Evolutionary conservation across 2,888 invertebrate genomes (phyloP), one percentile per base, ranked within the genome.

Genomic region (Eupithecia inturbata): DNA sequence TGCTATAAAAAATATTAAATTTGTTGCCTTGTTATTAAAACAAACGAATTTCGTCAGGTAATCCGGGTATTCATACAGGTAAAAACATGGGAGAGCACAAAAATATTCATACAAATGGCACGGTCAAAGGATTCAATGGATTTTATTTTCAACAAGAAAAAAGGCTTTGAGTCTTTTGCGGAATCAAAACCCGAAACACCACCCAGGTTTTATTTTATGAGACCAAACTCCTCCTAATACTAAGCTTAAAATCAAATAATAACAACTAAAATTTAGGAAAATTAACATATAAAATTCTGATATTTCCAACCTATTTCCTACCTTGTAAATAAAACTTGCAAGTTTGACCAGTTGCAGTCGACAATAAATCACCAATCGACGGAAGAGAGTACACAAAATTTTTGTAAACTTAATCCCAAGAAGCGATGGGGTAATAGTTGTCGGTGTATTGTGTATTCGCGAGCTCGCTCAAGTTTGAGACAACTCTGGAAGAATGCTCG

Each of bases 321-420:
- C 71, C 70, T 70, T 71, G 66, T 69, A 53, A 36, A 69, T 75
- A 70, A 73, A 72, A 67, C 69, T 66, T 68, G 71, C 68, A 73
- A 77, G 77, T 77, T 73, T 75, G 72, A 73, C 75, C 71, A 74
- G 62, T 72, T 45, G 75, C 69, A 82, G 79, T 79, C 81, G 70
- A 81, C 83, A 82, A 86, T 87, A 86, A 87, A 87, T 87, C 85
- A 84, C 78, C 74, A 77, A 78, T 83, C 82, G 82, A 79, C 82
- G 80, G 79, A n/a, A n/a, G n/a, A 83, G 84, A 82, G 83, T 79
- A 84, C 83, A 84, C 83, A 83, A 83, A 86, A 87, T 87, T 85
- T 66, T 87, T 85, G 81, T 85, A 86, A 88, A 89, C 85, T 89
- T 86, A 87, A 87, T 88, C 84, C 84, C 73, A 85, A 85, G 83